These are phyloP conservation scores for Asobara japonica DNA, from an alignment of 1,140 invertebrate genomes.

Conservation along the genomic window DNA sequence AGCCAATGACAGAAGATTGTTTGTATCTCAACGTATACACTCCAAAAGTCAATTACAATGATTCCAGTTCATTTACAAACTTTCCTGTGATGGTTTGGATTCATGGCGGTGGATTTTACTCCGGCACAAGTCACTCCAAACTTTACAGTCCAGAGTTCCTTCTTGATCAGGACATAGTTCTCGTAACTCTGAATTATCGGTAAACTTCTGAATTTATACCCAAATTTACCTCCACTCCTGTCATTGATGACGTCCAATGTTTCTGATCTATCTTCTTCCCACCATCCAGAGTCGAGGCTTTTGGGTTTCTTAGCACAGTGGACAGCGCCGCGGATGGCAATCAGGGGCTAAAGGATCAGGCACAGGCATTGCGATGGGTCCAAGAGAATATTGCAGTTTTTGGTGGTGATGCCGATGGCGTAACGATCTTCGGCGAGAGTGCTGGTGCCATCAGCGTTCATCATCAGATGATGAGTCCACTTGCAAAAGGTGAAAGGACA, in stretches of 20 bases:
- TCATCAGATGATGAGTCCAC: constrained; percentile 75
- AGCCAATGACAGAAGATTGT: constrained; percentile 75
- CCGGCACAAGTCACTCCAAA: constrained; percentile 71
- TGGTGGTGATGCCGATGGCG: constrained; percentile 72
- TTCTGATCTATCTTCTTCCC: too few relatives aligned
- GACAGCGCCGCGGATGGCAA: constrained; percentile 74
- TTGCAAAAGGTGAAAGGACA: background rate
- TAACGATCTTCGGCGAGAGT: constrained; percentile 80
- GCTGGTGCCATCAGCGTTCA: constrained; percentile 76
- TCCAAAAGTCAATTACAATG: constrained; percentile 36
- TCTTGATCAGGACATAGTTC: constrained; percentile 77
- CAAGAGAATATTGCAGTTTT: constrained; percentile 61
- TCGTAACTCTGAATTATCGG: constrained; percentile 80
- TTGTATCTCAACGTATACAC: constrained; percentile 88
- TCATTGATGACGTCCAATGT: too few relatives aligned
- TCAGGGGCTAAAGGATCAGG: constrained; percentile 80
- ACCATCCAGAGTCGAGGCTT: constrained; percentile 71
- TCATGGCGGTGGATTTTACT: constrained; percentile 80
- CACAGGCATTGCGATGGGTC: constrained; percentile 66
- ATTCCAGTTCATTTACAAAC: constrained; percentile 14
- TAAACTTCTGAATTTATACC: too few relatives aligned
- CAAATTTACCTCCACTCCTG: too few relatives aligned
- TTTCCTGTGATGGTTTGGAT: constrained; percentile 81
- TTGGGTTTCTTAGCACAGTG: constrained; percentile 75
- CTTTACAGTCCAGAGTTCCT: constrained; percentile 80